Base-by-base conservation (phyloP, 2,888 invertebrate species). In the Andricus quercusramuli region DNA sequence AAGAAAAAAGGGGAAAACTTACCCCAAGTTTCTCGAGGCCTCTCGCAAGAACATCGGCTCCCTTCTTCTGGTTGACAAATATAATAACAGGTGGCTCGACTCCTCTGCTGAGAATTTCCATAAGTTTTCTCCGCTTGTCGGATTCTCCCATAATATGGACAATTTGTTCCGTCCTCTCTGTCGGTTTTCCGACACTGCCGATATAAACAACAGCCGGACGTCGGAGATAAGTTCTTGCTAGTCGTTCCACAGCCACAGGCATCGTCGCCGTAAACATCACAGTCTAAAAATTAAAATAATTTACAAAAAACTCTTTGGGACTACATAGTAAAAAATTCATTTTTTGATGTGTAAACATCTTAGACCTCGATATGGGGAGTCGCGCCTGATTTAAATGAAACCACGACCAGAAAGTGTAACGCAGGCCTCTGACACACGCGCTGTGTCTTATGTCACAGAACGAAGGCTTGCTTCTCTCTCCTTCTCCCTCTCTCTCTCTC, bases 261-360 rank as follows among this genome's bases (percentile, higher is more conserved):
- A 99, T 99, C 85, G 99, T 99, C 4, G 99, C 99, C 76, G 99
- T 99, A 93, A 99, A 99, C 99, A 99, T 99, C 92, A 99, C 99
- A 89, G 99, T 99, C 96, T 96, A 89, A 47, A 93, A 91, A 78
- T 70, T 77, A 77, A 62, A 20, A 15, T 15, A 15, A 44, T 13
- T 13, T 44, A 3, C 3, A 44, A 44, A 11, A 13, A 44, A 13
- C 13, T 9, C 9, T 9, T 37, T 37, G 9, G 8, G 6, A 37
- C 37, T 37, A 37, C 8, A 9, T 37, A 9, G 37, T 37, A 37
- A 1, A 8, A 37, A 37, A 37, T 8, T 9, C 6, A 37, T 9
- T 37, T 37, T 8, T 37, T 37, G n/a, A n/a, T n/a, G n/a, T n/a
- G n/a, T n/a, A n/a, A n/a, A 29, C 1, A n/a, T n/a, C n/a, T n/a